phyloP scores from a whole-genome alignment of 2,888 invertebrate species.

The Sarcophaga variegata region DNA sequence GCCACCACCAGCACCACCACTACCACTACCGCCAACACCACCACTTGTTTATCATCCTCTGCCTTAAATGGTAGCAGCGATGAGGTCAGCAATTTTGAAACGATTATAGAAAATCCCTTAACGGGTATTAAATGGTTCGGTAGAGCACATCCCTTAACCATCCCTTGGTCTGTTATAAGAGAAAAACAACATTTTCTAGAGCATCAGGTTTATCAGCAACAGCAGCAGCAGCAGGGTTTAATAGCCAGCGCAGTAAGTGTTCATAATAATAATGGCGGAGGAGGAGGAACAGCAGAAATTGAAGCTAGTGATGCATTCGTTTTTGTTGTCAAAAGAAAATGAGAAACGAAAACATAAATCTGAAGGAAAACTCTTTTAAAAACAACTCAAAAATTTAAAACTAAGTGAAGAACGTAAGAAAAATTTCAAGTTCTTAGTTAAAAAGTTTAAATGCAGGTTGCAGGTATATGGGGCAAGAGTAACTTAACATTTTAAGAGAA shows the following conservation, averaged over 20 bases:
- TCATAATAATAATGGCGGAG: too few species aligned
- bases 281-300: slow-evolving; percentile 23
- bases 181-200: slow-evolving; percentile 74
- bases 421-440: neutral
- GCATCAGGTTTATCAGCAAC: slow-evolving; percentile 65
- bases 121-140: slow-evolving; percentile 78
- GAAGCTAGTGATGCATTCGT: slow-evolving; percentile 73
- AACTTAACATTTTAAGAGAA: too few species aligned
- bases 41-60: neutral
- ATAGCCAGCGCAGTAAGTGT: neutral
- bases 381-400: neutral
- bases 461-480: neutral
- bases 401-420: neutral
- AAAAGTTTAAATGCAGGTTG: neutral
- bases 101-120: slow-evolving; percentile 78
- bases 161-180: slow-evolving; percentile 76
- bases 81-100: slow-evolving; percentile 74
- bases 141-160: slow-evolving; percentile 75
- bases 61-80: slow-evolving; percentile 35
- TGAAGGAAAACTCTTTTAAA: neutral
- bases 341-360: slow-evolving; percentile 51
- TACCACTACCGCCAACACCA: neutral
- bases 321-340: slow-evolving; percentile 76
- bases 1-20: neutral
- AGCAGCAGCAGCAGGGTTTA: neutral